Base-by-base conservation (phyloP, 2,888 invertebrate species). In the Pammene fasciana region DNA sequence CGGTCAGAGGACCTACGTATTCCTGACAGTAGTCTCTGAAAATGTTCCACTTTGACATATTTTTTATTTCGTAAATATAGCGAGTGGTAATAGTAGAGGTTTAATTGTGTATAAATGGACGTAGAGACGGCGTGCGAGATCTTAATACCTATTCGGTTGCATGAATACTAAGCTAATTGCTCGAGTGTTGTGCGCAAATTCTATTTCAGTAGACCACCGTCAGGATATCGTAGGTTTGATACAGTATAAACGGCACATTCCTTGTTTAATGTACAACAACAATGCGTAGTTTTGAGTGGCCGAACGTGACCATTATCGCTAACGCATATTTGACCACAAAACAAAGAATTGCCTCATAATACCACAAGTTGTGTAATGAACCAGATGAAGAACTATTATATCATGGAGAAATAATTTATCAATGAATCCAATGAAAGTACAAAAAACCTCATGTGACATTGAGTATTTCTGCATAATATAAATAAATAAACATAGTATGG, bases 401-500 rank as follows among this genome's bases (percentile, higher is more conserved):
- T 87, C 82, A 90, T 91, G 91, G 79, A 91, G 92, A 92, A 92
- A 92, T 91, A 90, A 87, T 83, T 71, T 70, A 56, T 72, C 70
- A 75, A 76, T 74, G 73, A 72, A 70, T 46, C 60, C 50, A 66
- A 70, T 57, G 62, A 59, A 59, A 59, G 18, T 34, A 65, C 10
- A 38, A 41, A 13, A 65, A 43, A 45, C 59, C 34, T 62, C 48
- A 64, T 64, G 59, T 57, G 59, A 16, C 67, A 72, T 72, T 78
- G 81, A 89, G 88, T 91, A 92, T 92, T 92, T 91, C 90, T 89
- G 84, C 92, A 91, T 86, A 88, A 89, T 78, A 88, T 83, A 81
- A 79, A 76, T 78, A 72, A 75, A 73, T 68, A 68, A 68, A 56
- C 14, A 48, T 43, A 65, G 36, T 57, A 72, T 79, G 79, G 78